A percentile compares a stretch with the other conserved stretches of the same genome.
These are phyloP conservation scores for Mus spretus DNA, from an alignment of 2,797 vertebrate genomes.

Conservation along the genomic window DNA sequence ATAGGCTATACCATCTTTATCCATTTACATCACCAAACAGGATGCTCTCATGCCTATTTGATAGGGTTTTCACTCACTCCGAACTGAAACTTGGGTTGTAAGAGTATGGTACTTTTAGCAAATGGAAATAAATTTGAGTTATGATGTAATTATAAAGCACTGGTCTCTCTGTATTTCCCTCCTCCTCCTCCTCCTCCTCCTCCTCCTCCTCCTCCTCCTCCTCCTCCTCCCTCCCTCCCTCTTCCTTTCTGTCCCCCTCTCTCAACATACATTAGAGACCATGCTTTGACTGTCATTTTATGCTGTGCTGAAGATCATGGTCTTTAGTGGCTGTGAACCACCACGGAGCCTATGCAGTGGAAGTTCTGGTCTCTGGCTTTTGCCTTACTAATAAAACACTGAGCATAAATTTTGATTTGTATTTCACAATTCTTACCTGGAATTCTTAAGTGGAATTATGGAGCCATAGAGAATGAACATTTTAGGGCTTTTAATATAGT, in stretches of 20 bases:
- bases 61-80: neutral
- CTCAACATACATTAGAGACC: slow-evolving; percentile 9
- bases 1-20: slow-evolving; percentile 14
- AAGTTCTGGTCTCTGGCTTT: slow-evolving; percentile 67
- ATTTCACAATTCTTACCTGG: slow-evolving; percentile 43
- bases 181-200: neutral
- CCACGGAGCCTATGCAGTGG: neutral
- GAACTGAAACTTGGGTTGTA: neutral
- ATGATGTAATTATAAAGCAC: slow-evolving; percentile 48
- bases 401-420: slow-evolving; percentile 6
- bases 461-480: neutral
- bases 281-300: neutral
- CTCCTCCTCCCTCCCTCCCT: neutral
- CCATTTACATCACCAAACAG: slow-evolving; percentile 34
- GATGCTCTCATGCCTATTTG: neutral
- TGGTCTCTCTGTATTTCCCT: neutral
- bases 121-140: slow-evolving; percentile 55
- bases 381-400: slow-evolving; percentile 30
- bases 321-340: slow-evolving; percentile 32
- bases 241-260: neutral
- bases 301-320: slow-evolving; percentile 8
- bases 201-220: neutral
- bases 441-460: slow-evolving; percentile 36
- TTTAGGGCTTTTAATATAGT: slow-evolving; percentile 62
- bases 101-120: slow-evolving; percentile 59